Evolutionary conservation across 2,797 vertebrate species (phyloP).

Genomic region (Alca torda): DNA sequence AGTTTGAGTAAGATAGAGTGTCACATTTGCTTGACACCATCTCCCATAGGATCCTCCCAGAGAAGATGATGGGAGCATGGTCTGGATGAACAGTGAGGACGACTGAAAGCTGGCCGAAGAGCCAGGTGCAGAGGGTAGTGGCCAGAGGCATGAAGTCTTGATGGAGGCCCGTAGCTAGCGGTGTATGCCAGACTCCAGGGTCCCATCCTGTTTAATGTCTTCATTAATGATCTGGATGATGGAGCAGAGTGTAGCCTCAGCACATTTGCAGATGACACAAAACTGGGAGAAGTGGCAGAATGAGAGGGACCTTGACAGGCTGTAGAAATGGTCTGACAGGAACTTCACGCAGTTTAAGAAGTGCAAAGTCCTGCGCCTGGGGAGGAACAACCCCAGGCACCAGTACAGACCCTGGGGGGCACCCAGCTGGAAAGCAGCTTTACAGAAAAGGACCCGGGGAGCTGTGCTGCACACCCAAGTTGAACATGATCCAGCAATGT

Average conservation of each 20-base stretch:
- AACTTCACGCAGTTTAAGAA: not conserved
- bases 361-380: not conserved
- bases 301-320: not conserved
- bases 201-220: not conserved
- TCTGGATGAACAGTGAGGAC: not conserved
- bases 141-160: too few species aligned
- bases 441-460: not conserved
- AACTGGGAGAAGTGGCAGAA: not conserved
- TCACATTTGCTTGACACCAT: not conserved
- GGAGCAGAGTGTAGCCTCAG: not conserved
- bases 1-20: not conserved
- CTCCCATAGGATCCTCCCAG: not conserved
- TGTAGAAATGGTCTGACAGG: not conserved
- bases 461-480: fast-evolving
- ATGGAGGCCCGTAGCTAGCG: not conserved
- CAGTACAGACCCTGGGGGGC: not conserved
- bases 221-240: not conserved
- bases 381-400: not conserved
- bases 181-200: not conserved
- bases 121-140: not conserved
- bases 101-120: not conserved
- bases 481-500: not conserved
- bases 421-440: not conserved
- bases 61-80: not conserved
- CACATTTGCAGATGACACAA: not conserved